Conservation (phyloP, 2,113 vertebrate species). For the Hemibagrus wyckioides region DNA sequence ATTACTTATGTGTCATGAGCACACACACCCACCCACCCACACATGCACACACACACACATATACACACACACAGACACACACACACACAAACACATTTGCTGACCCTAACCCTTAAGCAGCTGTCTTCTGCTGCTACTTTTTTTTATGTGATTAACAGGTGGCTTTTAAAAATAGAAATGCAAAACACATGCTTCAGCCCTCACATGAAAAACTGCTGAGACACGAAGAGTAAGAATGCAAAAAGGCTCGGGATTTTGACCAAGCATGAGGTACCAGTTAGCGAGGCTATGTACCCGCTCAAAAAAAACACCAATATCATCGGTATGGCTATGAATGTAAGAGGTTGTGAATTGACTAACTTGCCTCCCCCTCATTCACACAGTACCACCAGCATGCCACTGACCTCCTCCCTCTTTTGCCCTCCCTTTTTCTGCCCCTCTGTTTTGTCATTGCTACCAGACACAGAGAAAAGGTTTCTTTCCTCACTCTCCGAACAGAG, state of each 20-base stretch:
- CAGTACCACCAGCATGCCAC: conserved; percentile 4
- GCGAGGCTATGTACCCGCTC: neutral
- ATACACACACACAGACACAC: conserved; percentile 30
- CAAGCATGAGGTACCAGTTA: conserved; percentile 26
- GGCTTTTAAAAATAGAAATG: conserved; percentile 72
- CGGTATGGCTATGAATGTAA: conserved; percentile 9
- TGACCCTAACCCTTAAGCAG: conserved; percentile 23
- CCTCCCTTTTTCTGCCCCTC: conserved; percentile 25
- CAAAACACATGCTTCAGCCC: conserved; percentile 40
- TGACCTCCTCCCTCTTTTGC: conserved; percentile 54
- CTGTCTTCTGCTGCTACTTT: conserved; percentile 45
- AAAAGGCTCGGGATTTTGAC: conserved; percentile 38
- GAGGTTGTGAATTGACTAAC: conserved; percentile 2
- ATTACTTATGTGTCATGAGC: neutral
- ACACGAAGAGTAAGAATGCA: conserved; percentile 8
- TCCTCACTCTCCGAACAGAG: conserved; percentile 51
- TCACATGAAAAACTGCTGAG: conserved; percentile 39
- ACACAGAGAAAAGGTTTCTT: conserved; percentile 36
- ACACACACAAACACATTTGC: conserved; percentile 32
- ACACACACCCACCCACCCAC: neutral
- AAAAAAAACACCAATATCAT: conserved; percentile 7
- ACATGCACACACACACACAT: neutral
- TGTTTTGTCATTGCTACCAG: conserved; percentile 32
- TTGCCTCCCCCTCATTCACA: conserved; percentile 13
- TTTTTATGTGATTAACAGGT: conserved; percentile 78